Evolutionary conservation across 2,888 invertebrate genomes (phyloP), one percentile per base, ranked within the genome.

Genomic region (Eupithecia abbreviata): DNA sequence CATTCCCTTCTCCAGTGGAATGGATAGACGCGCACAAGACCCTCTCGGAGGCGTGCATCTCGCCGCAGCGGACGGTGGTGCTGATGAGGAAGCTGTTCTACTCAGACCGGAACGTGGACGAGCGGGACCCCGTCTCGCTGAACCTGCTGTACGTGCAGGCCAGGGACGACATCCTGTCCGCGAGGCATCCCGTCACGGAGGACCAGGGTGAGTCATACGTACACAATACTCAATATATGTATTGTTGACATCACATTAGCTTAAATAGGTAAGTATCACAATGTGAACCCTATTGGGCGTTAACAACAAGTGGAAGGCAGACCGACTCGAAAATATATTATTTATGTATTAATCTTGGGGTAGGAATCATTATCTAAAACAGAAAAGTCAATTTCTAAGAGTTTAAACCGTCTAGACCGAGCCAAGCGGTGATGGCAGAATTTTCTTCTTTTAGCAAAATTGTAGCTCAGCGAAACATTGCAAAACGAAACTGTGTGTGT

Each of bases 21-120:
- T 99, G 99, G 99, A 96, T 99, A 81, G 99, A 99, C 94, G 98
- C 98, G 79, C 97, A 98, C 78, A 98, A 98, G 92, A 99, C 99
- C 0, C 95, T 99, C 72, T 96, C 99, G 41, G 99, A 99, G 90
- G 98, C 99, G 91, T 98, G 98, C 70, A 98, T 99, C 77, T 98
- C 98, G 85, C 98, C 98, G 85, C 96, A 96, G 47, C 98, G 98
- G 91, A 98, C 98, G 0, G 96, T 99, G 47, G 95, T 99, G 70
- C 95, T 99, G 82, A 96, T 98, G 84, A 95, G 99, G 81, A 98
- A 99, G 87, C 99, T 98, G 90, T 99, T 99, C 96, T 99, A 98
- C 95, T 99, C 99, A 1, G 99, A 99, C 95, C 98, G 99, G 85
- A 99, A 99, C 92, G 99, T 99, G 84, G 99, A 99, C 94, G 96